These are phyloP conservation scores for Vanessa cardui DNA, from an alignment of 2,888 invertebrate genomes.

Conservation along the genomic window DNA sequence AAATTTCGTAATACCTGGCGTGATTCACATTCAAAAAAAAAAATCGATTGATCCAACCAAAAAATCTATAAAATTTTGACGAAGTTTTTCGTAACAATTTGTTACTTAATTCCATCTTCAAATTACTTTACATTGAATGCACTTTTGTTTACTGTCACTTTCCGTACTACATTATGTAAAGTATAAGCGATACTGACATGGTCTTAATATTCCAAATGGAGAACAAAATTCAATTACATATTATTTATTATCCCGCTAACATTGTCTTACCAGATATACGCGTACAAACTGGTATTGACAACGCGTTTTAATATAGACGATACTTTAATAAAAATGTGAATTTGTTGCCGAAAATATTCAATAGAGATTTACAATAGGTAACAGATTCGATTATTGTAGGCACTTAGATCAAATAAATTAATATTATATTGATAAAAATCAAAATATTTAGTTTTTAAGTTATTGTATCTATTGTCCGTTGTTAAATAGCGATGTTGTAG, in stretches of 20 bases:
- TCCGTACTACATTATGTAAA: neutral
- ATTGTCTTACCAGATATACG: neutral
- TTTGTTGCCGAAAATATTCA: slow-evolving; percentile 4
- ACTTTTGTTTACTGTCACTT: neutral
- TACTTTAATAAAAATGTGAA: neutral
- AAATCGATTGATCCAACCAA: neutral
- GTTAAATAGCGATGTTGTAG: neutral
- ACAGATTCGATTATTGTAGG: slow-evolving; percentile 48
- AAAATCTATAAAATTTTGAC: slow-evolving; percentile 1
- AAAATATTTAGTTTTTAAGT: slow-evolving; percentile 58
- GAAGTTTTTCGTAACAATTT: neutral
- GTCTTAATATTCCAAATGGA: neutral
- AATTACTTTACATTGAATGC: neutral
- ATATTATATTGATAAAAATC: slow-evolving; percentile 50
- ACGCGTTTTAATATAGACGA: neutral
- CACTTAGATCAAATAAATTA: slow-evolving; percentile 75
- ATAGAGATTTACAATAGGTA: slow-evolving; percentile 29
- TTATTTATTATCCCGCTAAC: slow-evolving; percentile 1
- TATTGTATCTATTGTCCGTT: slow-evolving; percentile 1
- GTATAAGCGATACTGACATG: neutral
- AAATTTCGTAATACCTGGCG: neutral
- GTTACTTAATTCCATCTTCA: neutral
- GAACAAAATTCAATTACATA: neutral
- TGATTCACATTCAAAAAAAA: no score
- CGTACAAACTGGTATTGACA: neutral